Conservation (phyloP, 2,113 vertebrate species). For the Campylomormyrus numenius region DNA sequence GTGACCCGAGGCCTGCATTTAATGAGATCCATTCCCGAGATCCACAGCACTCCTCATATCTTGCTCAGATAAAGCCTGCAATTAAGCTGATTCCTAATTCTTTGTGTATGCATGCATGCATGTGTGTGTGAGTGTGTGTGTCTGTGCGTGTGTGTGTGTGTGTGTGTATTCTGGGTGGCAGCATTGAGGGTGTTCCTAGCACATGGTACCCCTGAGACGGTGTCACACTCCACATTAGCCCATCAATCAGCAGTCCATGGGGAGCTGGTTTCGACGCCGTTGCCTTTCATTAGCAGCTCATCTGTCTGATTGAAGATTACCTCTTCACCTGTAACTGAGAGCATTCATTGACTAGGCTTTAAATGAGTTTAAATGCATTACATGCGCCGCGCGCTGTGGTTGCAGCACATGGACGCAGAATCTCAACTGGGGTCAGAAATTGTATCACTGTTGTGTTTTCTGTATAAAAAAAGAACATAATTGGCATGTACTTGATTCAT, state of each 20-base stretch:
- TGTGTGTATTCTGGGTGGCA: background rate
- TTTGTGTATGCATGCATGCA: background rate
- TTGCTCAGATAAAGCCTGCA: background rate
- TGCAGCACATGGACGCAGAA: background rate
- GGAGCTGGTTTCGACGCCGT: slow-evolving; percentile 5
- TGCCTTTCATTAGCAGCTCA: slow-evolving; percentile 29
- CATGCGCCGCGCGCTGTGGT: background rate
- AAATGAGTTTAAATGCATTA: background rate
- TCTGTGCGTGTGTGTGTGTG: background rate
- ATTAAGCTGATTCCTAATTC: slow-evolving; percentile 10
- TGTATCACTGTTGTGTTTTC: background rate
- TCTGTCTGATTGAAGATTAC: slow-evolving; percentile 37
- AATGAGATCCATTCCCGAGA: slow-evolving; percentile 64
- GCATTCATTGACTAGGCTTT: background rate
- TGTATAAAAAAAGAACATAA: background rate
- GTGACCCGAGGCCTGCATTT: slow-evolving; percentile 64
- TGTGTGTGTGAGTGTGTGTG: background rate
- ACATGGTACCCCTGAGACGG: slow-evolving; percentile 30
- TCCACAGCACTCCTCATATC: slow-evolving; percentile 49
- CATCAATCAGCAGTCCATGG: slow-evolving; percentile 31
- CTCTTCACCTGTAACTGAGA: slow-evolving; percentile 27
- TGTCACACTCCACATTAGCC: slow-evolving; percentile 31
- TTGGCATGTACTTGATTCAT: background rate
- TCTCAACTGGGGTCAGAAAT: background rate
- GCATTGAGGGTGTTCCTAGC: slow-evolving; percentile 2